Evolutionary conservation across 2,113 vertebrate species (phyloP), one percentile per base, ranked within the genome.

Genomic region (Corythaeola cristata): DNA sequence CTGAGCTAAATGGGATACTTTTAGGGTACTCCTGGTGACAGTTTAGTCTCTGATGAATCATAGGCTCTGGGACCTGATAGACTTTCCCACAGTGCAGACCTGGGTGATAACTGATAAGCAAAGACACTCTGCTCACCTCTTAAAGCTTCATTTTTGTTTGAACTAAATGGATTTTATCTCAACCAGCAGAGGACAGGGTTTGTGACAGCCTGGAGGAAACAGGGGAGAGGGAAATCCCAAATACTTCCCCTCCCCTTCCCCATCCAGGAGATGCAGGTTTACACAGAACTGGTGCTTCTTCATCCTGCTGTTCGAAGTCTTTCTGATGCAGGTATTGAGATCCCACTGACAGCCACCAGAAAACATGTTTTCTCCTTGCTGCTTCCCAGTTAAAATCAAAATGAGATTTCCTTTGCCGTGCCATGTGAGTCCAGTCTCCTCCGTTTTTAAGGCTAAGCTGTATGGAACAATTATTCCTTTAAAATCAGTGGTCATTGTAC

Each of bases 51-150:
- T 72, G 41, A 52, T 74, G 72, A 74, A 71, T 37, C 19, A 19
- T 7, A 67, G 63, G 21, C 44, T 72, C 76, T 4, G 7, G 37
- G 39, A 90, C 35, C 44, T 47, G 8, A 24, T 27, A 58, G 28
- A 9, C 11, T 53, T 45, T 77, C 5, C 26, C 7, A 8, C 35
- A 8, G 19, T 49, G 56, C 33, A 60, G 21, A 39, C 67, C 33
- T 72, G 39, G 13, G 23, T 68, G 41, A 45, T 11, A 67, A 37
- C 6, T 52, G 18, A 17, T 33, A 47, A 90, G 18, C 41, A 56
- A 84, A 59, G 58, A 23, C 12, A 0, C 5, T 32, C 11, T 0
- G 2, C 8, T 74, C n/a, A 6, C 19, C 6, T 67, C 64, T 79
- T 75, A 30, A 56, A 67, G 37, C 12, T 67, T 56, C 5, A 18